Evolutionary conservation across 2,113 vertebrate species (phyloP).

Genomic region (Rhipidura dahli): DNA sequence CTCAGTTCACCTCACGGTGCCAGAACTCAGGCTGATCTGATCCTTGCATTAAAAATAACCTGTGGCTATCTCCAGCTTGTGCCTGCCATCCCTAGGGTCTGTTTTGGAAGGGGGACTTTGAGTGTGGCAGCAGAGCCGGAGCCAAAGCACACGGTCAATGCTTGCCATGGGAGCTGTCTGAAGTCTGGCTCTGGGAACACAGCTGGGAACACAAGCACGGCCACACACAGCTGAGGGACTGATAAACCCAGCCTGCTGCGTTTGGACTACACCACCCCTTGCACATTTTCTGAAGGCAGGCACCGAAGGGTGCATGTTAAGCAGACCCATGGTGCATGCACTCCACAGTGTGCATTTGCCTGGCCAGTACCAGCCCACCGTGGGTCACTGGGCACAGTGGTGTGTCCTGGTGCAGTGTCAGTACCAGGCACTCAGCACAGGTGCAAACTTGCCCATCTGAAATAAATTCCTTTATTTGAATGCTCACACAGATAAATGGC

Average conservation of each 20-base stretch:
- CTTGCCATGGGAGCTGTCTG: not conserved
- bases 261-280: not conserved
- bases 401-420: not conserved
- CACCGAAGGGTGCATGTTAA: not conserved
- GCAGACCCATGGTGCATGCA: not conserved
- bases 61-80: not conserved
- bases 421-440: not conserved
- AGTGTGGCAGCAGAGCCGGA: rapidly evolving
- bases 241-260: rapidly evolving
- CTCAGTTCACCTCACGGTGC: rapidly evolving
- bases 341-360: not conserved
- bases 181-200: too few species aligned
- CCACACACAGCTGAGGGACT: not conserved
- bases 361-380: not conserved
- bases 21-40: not conserved
- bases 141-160: not conserved
- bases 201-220: not conserved
- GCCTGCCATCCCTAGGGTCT: not conserved
- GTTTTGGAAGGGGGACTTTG: not conserved
- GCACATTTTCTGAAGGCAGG: not conserved
- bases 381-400: not conserved
- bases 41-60: not conserved
- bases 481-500: not conserved
- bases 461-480: not conserved
- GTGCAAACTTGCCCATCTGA: not conserved